phyloP scores from a whole-genome alignment of 2,888 invertebrate genomes.

The Parnassius orleans region DNA sequence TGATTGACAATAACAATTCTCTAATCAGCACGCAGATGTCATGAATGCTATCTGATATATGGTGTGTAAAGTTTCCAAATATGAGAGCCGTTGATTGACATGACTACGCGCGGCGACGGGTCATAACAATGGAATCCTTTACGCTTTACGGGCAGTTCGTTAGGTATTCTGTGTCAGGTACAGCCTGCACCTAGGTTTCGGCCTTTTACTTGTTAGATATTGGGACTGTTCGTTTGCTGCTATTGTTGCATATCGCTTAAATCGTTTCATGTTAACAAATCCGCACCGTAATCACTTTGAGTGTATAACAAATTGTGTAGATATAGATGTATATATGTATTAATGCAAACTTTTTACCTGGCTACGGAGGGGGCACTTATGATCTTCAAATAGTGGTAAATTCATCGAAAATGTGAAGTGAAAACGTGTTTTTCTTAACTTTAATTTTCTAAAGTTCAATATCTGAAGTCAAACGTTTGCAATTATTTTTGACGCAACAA shows the following conservation, averaged over 20 bases:
- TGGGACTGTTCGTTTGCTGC: constrained; percentile 52
- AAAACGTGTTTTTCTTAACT: no score
- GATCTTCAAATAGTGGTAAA: no score
- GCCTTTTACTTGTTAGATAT: constrained; percentile 49
- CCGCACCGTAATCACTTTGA: constrained; percentile 33
- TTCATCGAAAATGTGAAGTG: no score
- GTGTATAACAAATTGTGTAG: constrained; percentile 6
- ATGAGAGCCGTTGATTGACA: constrained; percentile 61
- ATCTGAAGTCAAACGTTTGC: constrained; percentile 16
- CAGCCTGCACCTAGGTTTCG: constrained; percentile 52
- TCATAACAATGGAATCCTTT: constrained; percentile 58
- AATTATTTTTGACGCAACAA: constrained; percentile 7
- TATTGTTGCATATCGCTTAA: constrained; percentile 50
- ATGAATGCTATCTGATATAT: constrained; percentile 68
- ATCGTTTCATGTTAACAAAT: constrained; percentile 25
- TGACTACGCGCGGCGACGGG: constrained; percentile 46
- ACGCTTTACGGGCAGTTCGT: constrained; percentile 50
- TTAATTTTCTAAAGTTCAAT: not conserved
- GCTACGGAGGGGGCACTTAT: no score
- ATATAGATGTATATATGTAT: not conserved
- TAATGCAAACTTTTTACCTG: no score
- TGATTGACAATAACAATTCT: constrained; percentile 63
- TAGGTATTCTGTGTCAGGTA: constrained; percentile 54
- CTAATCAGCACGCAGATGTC: constrained; percentile 65
- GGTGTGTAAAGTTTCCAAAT: constrained; percentile 57